Conservation (phyloP, 2,797 vertebrate genomes). For the Chrosomus eos region DNA sequence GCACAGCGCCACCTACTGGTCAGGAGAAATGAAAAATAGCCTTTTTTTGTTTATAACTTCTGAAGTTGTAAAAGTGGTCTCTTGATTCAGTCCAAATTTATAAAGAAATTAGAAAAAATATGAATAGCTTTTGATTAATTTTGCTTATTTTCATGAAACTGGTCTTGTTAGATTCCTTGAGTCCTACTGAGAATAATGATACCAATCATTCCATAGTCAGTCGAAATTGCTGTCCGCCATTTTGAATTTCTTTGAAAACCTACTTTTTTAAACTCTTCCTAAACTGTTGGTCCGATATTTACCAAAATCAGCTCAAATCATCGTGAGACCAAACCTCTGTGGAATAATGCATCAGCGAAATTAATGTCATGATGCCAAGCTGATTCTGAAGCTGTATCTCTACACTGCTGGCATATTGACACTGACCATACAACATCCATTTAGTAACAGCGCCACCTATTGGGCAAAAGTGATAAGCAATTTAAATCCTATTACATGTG, state of each 20-base stretch:
- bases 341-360: background rate
- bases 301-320: background rate
- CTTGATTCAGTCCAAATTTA: background rate
- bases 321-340: no score
- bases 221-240: background rate
- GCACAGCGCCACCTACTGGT: no score
- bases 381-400: background rate
- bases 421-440: background rate
- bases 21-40: no score
- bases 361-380: background rate
- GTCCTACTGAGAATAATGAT: background rate
- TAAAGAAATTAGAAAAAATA: background rate
- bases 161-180: background rate
- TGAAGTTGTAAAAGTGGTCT: background rate
- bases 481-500: background rate
- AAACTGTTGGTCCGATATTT: background rate
- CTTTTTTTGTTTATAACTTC: background rate
- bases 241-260: background rate
- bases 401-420: background rate
- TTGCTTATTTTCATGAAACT: background rate
- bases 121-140: background rate
- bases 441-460: background rate
- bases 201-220: background rate
- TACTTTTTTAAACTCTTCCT: background rate
- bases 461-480: background rate